These are phyloP conservation scores for Sepioteuthis lessoniana DNA, from an alignment of 2,888 invertebrate species.

Conservation along the genomic window DNA sequence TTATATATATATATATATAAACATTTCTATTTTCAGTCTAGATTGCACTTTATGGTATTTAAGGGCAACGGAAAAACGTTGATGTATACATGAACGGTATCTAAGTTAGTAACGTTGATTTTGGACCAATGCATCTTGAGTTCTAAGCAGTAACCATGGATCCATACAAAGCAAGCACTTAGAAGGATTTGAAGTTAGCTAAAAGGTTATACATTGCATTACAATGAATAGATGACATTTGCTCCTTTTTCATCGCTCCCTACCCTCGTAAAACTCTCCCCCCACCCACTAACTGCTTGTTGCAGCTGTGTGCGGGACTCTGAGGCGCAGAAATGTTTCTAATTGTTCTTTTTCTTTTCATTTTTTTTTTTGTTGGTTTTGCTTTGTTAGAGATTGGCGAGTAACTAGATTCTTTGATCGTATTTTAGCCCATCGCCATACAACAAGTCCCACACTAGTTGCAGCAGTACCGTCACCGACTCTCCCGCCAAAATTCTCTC, in stretches of 20 bases:
- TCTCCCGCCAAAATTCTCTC: not conserved
- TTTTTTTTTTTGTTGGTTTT: not conserved
- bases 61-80: too few species aligned
- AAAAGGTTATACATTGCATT: not conserved
- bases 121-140: not conserved
- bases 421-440: not conserved
- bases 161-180: not conserved
- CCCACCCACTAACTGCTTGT: not conserved
- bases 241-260: not conserved
- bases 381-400: not conserved
- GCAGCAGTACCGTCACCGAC: not conserved
- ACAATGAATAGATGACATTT: constrained; percentile 2
- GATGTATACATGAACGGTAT: too few species aligned
- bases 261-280: not conserved
- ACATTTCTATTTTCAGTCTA: too few species aligned
- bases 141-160: not conserved
- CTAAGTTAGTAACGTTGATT: not conserved
- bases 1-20: too few species aligned
- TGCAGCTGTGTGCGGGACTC: not conserved
- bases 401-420: not conserved
- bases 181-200: not conserved
- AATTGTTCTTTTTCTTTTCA: not conserved
- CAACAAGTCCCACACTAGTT: not conserved
- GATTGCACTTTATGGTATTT: too few species aligned
- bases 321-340: not conserved